A percentile compares a stretch with the other conserved stretches of the same genome.
phyloP scores from a whole-genome alignment of 1,140 invertebrate genomes.

The Heliconius eleuchia region DNA sequence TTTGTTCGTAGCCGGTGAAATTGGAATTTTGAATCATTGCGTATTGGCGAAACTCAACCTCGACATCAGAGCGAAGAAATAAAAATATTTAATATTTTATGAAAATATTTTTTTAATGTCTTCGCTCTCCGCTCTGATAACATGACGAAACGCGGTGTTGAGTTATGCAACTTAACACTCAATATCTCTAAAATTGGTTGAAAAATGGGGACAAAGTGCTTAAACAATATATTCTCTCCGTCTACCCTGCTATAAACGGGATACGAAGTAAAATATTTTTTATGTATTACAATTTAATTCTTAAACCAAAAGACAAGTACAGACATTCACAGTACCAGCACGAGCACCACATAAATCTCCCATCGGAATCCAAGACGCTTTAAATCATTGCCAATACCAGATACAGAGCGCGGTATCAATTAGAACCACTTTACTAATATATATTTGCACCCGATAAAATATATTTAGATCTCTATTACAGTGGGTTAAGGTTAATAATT shows the following conservation, averaged over 20 bases:
- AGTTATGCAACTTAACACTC: no score
- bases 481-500: constrained; percentile 44
- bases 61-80: no score
- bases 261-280: not conserved
- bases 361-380: constrained; percentile 58
- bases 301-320: not conserved
- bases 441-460: constrained; percentile 3
- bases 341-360: constrained; percentile 55
- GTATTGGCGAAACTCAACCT: no score
- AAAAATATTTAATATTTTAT: no score
- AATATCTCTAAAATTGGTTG: no score
- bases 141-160: not conserved
- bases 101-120: no score
- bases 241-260: not conserved
- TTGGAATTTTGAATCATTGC: no score
- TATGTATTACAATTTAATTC: no score
- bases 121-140: no score
- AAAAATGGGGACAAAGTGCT: not conserved
- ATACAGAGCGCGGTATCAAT: constrained; percentile 75
- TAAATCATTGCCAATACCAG: constrained; percentile 74
- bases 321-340: constrained; percentile 43
- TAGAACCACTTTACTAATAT: constrained; percentile 63
- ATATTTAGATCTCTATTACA: not conserved
- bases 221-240: not conserved
- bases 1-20: no score